phyloP scores from a whole-genome alignment of 2,888 invertebrate genomes.

The Platycheirus albimanus region DNA sequence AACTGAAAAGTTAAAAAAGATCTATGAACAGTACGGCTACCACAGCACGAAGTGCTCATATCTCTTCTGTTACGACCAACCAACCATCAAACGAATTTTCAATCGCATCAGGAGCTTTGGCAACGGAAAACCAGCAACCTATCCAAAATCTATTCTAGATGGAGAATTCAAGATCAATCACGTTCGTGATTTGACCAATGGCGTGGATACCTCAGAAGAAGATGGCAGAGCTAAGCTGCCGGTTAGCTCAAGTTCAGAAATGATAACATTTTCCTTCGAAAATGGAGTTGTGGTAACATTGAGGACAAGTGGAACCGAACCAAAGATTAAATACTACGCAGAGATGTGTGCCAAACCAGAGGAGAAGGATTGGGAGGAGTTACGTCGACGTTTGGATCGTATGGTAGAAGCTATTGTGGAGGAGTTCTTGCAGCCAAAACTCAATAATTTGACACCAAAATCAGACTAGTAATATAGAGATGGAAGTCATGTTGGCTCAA shows the following conservation, averaged over 20 bases:
- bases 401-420: constrained; percentile 91
- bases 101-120: constrained; percentile 90
- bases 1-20: constrained; percentile 86
- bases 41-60: constrained; percentile 95
- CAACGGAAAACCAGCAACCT: constrained; percentile 84
- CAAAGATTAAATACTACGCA: constrained; percentile 99
- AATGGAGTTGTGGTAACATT: constrained; percentile 94
- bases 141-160: constrained; percentile 86
- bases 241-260: constrained; percentile 88
- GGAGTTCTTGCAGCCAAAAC: constrained; percentile 91
- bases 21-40: constrained; percentile 94
- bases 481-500: neutral
- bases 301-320: constrained; percentile 98
- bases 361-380: constrained; percentile 86
- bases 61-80: constrained; percentile 91
- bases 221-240: constrained; percentile 89
- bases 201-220: constrained; percentile 87
- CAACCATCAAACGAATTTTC: constrained; percentile 89
- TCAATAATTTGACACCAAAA: constrained; percentile 84
- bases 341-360: constrained; percentile 90
- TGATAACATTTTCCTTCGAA: constrained; percentile 96
- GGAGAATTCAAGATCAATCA: constrained; percentile 86
- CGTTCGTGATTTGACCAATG: constrained; percentile 93
- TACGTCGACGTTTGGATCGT: constrained; percentile 86
- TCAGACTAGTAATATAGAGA: constrained; percentile 6